Conservation (phyloP, 2,113 vertebrate species). For the Psilopsiagon aymara region DNA sequence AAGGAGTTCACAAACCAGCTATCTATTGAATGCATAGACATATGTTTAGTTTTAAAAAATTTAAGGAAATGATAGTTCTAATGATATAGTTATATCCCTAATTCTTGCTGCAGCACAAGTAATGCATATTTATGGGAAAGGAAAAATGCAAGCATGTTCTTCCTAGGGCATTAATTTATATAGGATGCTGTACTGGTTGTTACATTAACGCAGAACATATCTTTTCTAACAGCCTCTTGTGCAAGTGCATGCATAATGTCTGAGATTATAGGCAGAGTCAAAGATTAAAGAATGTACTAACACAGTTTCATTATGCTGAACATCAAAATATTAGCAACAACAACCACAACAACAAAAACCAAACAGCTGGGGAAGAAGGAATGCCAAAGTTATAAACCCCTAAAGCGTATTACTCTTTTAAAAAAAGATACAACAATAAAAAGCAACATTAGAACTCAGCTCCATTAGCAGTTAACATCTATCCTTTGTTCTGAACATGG, state of each 20-base stretch:
- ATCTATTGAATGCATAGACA: not conserved
- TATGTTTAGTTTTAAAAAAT: not conserved
- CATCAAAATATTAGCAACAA: slow-evolving; percentile 14
- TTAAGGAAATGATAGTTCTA: not conserved
- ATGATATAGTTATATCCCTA: not conserved
- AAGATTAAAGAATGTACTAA: slow-evolving; percentile 25
- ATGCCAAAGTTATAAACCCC: not conserved
- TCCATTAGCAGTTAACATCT: not conserved
- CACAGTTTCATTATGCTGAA: not conserved
- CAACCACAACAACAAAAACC: not conserved
- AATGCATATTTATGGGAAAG: not conserved
- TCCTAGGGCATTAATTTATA: not conserved
- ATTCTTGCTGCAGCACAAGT: not conserved
- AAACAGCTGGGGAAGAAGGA: not conserved
- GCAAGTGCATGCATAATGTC: not conserved
- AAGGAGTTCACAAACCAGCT: not conserved
- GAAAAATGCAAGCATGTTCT: not conserved
- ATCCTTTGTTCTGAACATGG: not conserved
- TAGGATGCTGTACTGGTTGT: not conserved
- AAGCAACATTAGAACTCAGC: not conserved
- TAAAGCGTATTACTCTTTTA: not conserved
- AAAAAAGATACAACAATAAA: not conserved
- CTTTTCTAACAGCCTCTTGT: not conserved
- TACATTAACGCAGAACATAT: not conserved
- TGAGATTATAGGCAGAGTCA: not conserved